phyloP scores from a whole-genome alignment of 1,140 invertebrate species.

The Globodera ellingtonae region DNA sequence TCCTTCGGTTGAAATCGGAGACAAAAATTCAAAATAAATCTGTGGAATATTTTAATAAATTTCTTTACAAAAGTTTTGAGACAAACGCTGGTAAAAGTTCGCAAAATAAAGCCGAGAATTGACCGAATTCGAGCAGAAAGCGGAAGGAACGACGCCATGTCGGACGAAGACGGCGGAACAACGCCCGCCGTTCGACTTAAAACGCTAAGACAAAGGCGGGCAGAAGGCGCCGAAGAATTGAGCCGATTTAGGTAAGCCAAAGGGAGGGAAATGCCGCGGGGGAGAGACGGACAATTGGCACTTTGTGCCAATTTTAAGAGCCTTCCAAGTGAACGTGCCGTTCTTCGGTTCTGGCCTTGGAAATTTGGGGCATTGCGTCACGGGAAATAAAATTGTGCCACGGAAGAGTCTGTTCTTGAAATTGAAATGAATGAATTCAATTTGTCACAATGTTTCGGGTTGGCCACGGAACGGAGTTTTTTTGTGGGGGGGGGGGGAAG shows the following conservation, averaged over 20 bases:
- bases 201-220: not conserved
- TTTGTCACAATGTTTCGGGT: not conserved
- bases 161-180: not conserved
- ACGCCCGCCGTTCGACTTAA: not conserved
- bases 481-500: not conserved
- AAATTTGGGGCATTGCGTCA: not conserved
- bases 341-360: not conserved
- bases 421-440: slow-evolving; percentile 2
- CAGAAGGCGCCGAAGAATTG: not conserved
- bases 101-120: too few species aligned
- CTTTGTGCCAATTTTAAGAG: not conserved
- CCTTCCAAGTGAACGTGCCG: not conserved
- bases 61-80: too few species aligned
- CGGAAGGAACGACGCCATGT: not conserved
- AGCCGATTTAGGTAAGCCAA: not conserved
- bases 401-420: not conserved
- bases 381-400: not conserved
- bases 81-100: too few species aligned
- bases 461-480: not conserved
- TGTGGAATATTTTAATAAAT: too few species aligned
- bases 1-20: too few species aligned
- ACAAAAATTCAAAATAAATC: too few species aligned
- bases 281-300: not conserved
- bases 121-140: too few species aligned
- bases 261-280: not conserved